Evolutionary conservation across 2,888 invertebrate genomes (phyloP).

Genomic region (Troides oblongomaculatus): DNA sequence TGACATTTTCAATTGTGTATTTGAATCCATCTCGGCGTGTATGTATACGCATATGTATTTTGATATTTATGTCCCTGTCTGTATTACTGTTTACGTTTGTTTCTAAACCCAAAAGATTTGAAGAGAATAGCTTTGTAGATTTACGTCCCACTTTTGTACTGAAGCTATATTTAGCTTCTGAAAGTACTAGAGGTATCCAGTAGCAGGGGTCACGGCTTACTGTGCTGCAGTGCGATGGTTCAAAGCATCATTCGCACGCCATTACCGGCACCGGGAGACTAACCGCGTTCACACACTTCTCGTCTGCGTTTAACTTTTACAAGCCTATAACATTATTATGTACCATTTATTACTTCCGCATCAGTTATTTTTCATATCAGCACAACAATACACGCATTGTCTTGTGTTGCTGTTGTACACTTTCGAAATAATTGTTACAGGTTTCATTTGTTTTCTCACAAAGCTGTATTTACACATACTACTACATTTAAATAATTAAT

Average conservation of each 20-base stretch:
- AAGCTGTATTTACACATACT: background rate
- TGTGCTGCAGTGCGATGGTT: slow-evolving; percentile 39
- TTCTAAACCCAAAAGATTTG: no score
- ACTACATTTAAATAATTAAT: no score
- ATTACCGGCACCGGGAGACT: slow-evolving; percentile 40
- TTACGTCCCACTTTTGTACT: no score
- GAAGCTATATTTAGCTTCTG: slow-evolving; percentile 36
- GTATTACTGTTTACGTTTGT: no score
- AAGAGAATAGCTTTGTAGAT: no score
- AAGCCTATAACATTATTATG: slow-evolving; percentile 42
- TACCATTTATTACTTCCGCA: slow-evolving; percentile 52
- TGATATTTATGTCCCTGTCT: no score
- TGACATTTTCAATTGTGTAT: no score
- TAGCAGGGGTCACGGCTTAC: slow-evolving; percentile 40
- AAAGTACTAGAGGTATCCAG: slow-evolving; percentile 39
- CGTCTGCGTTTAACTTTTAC: slow-evolving; percentile 35
- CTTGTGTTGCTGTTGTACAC: background rate
- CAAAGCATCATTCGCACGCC: slow-evolving; percentile 44
- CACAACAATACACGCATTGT: slow-evolving; percentile 6
- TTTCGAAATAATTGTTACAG: background rate
- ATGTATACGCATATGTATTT: no score
- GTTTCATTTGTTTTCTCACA: background rate
- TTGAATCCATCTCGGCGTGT: no score
- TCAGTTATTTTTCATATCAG: slow-evolving; percentile 30
- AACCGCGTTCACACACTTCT: slow-evolving; percentile 46